Evolutionary conservation across 2,797 vertebrate species (phyloP).

Genomic region (Podargus strigoides): DNA sequence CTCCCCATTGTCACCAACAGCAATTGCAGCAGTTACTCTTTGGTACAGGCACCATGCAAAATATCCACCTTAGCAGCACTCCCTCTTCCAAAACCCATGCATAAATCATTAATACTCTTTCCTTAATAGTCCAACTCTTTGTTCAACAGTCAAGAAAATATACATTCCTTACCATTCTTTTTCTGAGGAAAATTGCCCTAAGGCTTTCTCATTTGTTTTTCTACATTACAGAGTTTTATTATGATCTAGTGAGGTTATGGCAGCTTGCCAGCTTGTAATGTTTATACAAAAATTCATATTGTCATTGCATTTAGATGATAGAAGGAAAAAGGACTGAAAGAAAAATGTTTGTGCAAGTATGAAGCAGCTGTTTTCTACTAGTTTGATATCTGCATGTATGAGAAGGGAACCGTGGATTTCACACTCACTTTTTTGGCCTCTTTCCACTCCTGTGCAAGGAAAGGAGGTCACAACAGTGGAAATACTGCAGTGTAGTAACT

Average conservation of each 20-base stretch:
- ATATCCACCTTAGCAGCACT: not conserved
- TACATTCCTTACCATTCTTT: not conserved
- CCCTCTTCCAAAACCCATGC: not conserved
- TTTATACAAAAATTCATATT: not conserved
- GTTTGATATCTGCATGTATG: accelerated
- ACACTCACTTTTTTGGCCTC: not conserved
- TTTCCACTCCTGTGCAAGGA: not conserved
- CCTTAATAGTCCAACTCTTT: not conserved
- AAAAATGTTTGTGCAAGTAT: not conserved
- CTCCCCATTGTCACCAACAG: not conserved
- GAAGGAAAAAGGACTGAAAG: not conserved
- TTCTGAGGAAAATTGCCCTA: not conserved
- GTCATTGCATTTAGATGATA: not conserved
- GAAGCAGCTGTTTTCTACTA: not conserved
- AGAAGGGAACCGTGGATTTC: not conserved
- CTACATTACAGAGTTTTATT: not conserved
- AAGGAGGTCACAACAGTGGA: not conserved
- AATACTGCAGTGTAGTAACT: not conserved
- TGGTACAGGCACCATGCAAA: not conserved
- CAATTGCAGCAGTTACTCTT: not conserved
- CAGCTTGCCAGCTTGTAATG: not conserved
- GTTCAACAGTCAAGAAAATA: not conserved
- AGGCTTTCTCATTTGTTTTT: not conserved
- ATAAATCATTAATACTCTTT: not conserved
- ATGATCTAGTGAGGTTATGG: not conserved